Evolutionary conservation across 2,113 vertebrate species (phyloP).

Genomic region (Kryptolebias marmoratus): DNA sequence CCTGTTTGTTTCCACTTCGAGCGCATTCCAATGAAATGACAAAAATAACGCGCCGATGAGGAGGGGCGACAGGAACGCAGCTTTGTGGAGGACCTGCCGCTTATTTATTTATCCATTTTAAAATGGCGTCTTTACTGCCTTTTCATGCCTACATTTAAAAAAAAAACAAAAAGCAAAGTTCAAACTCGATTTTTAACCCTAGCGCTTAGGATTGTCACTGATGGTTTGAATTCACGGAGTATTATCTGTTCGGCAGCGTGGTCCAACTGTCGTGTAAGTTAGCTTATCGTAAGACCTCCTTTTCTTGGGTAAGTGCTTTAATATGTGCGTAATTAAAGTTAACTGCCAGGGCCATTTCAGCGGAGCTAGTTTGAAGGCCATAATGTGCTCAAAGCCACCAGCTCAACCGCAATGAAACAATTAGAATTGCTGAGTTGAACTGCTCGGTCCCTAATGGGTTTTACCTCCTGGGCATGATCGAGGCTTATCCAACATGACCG

Average conservation of each 20-base stretch:
- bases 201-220: conserved; percentile 23
- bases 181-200: conserved; percentile 16
- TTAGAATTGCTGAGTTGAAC: conserved; percentile 67
- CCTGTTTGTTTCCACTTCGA: conserved; percentile 54
- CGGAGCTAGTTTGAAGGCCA: conserved; percentile 54
- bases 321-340: conserved; percentile 75
- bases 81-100: background rate
- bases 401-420: conserved; percentile 72
- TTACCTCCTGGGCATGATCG: conserved; percentile 66
- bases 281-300: conserved; percentile 55
- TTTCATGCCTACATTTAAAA: conserved; percentile 2
- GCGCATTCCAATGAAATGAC: conserved; percentile 39
- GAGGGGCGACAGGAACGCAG: conserved; percentile 3
- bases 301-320: conserved; percentile 67
- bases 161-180: background rate
- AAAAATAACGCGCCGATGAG: conserved; percentile 8
- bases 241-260: conserved; percentile 33
- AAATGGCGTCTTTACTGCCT: background rate
- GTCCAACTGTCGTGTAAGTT: conserved; percentile 45
- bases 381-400: conserved; percentile 69
- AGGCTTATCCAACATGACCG: conserved; percentile 58
- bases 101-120: background rate
- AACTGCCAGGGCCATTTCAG: conserved; percentile 68
- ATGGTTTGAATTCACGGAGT: conserved; percentile 31
- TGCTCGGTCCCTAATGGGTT: conserved; percentile 63